Base-by-base conservation (phyloP, 2,797 vertebrate species). In the Sebastes glaucus region DNA sequence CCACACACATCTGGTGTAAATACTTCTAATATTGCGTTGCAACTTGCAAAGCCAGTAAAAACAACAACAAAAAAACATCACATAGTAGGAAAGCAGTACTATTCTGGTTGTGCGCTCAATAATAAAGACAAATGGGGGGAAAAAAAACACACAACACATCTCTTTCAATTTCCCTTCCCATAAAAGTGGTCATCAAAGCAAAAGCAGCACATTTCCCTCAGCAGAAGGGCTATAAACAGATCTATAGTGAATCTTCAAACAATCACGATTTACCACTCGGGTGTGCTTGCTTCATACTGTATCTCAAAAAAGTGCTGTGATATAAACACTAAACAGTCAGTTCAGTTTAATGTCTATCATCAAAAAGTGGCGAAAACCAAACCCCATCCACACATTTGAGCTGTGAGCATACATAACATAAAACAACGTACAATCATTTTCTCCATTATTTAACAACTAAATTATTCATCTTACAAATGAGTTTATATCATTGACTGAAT, bases 161-260 rank as follows among this genome's bases (percentile, higher is more conserved):
- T 73, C 46, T 75, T 71, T 80, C 20, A 56, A 30, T 33, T 70
- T 30, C 28, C 23, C n/a, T 67, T 30, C 14, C 18, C 8, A 30
- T 69, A 77, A 76, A 86, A 78, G 16, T 23, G 53, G 49, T 33
- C 63, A 66, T 85, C 66, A 84, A 70, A 86, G 46, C 30, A 35
- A 38, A 69, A 66, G 38, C 23, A 7, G 28, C 20, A 3, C 9
- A 18, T 60, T 61, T 64, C 27, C 20, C 49, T 49, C 64, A 71
- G 57, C 65, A 64, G 52, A 4, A 32, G 28, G 23, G 11, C 72
- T n/a, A 32, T 67, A 80, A 85, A 81, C 64, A 74, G 25, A 74
- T 75, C 28, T 77, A 59, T 61, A 68, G 68, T 52, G 27, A 83
- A 72, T 71, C 66, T 74, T 46, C 23, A 75, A 82, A 72, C 38